phyloP scores from a whole-genome alignment of 2,113 vertebrate genomes.

The Podiceps cristatus region DNA sequence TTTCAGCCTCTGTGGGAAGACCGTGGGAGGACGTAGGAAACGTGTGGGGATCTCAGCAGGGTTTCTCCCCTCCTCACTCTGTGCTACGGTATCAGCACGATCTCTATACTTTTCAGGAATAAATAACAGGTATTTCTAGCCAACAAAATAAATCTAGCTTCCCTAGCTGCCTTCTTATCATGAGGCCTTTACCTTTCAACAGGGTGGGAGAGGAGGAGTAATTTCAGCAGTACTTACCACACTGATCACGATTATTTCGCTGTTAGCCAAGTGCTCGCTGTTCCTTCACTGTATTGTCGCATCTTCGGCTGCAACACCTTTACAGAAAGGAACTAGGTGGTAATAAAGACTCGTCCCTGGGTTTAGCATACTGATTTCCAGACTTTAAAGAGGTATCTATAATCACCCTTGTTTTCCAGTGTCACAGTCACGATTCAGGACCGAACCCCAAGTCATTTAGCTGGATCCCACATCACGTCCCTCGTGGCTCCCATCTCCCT shows the following conservation, averaged over 20 bases:
- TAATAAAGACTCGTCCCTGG: neutral
- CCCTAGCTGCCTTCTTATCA: neutral
- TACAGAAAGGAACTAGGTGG: neutral
- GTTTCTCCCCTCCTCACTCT: neutral
- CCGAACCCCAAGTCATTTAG: neutral
- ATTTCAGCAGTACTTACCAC: neutral
- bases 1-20: neutral
- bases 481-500: neutral
- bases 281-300: neutral
- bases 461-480: neutral
- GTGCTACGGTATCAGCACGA: neutral
- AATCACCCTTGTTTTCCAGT: neutral
- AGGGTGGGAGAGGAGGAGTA: neutral
- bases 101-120: neutral
- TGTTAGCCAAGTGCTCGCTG: neutral
- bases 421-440: neutral
- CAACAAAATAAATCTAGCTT: neutral
- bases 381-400: neutral
- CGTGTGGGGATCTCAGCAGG: neutral
- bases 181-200: neutral
- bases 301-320: neutral
- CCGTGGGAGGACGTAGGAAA: neutral
- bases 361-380: neutral
- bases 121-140: slow-evolving; percentile 30
- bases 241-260: neutral